A percentile compares a stretch with the other conserved stretches of the same genome.
These are phyloP conservation scores for Hipposideros armiger DNA, from an alignment of 2,113 vertebrate species.

Conservation along the genomic window DNA sequence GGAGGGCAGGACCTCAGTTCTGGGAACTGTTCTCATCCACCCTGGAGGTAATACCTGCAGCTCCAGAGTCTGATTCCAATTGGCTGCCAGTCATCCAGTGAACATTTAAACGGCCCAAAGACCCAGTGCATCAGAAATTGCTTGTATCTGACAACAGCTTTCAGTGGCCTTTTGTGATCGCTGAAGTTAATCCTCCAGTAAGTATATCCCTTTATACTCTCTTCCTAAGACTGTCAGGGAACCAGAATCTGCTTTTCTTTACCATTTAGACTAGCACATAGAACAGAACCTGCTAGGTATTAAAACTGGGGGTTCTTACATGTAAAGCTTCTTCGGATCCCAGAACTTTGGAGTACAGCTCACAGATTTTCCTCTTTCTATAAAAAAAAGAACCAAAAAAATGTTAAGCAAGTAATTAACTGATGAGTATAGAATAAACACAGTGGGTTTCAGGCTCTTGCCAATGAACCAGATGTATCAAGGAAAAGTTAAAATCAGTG, in stretches of 20 bases:
- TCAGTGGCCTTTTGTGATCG: slow-evolving; percentile 37
- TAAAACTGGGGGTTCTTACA: slow-evolving; percentile 87
- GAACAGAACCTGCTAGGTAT: slow-evolving; percentile 50
- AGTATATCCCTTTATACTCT: slow-evolving; percentile 50
- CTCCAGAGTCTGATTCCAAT: background rate
- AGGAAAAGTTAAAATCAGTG: slow-evolving; percentile 55
- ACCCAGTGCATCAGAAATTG: background rate
- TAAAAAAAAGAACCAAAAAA: slow-evolving; percentile 69
- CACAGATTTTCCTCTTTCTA: slow-evolving; percentile 95
- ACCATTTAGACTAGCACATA: slow-evolving; percentile 59
- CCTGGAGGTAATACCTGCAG: slow-evolving; percentile 20
- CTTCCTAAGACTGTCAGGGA: slow-evolving; percentile 55
- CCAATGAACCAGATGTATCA: slow-evolving; percentile 12
- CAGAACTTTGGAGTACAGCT: slow-evolving; percentile 94
- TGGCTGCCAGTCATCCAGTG: slow-evolving; percentile 1
- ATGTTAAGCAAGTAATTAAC: slow-evolving; percentile 11
- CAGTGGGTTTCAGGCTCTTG: background rate
- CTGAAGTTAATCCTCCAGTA: slow-evolving; percentile 55
- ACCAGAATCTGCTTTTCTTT: slow-evolving; percentile 50
- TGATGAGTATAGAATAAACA: slow-evolving; percentile 39
- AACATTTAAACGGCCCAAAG: background rate
- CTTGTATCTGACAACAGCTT: background rate
- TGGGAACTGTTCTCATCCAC: background rate
- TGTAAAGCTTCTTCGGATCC: slow-evolving; percentile 94
- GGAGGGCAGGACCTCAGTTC: background rate